Conservation (phyloP, 2,888 invertebrate genomes). For the Seladonia tumulorum region DNA sequence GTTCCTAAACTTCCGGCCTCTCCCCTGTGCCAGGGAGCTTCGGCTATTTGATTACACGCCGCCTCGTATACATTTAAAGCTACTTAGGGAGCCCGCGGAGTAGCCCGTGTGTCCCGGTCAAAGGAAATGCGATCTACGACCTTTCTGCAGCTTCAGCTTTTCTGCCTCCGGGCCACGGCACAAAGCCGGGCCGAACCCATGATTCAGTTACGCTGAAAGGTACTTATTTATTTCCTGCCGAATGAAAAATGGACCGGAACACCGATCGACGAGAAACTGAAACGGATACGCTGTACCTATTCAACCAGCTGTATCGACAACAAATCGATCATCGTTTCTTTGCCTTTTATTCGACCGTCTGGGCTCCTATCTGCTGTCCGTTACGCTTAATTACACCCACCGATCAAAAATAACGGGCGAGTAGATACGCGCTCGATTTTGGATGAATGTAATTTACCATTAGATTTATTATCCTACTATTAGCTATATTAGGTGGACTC, state of each 20-base stretch:
- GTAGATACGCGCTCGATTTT: background rate
- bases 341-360: background rate
- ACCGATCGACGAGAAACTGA: background rate
- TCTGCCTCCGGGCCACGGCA: background rate
- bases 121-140: slow-evolving; percentile 43
- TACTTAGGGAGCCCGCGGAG: slow-evolving; percentile 44
- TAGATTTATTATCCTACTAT: background rate
- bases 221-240: background rate
- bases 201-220: background rate
- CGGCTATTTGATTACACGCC: slow-evolving; percentile 65
- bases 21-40: slow-evolving; percentile 32
- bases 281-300: background rate
- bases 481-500: too few species aligned
- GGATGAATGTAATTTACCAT: background rate
- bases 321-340: background rate
- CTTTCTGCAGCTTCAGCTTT: slow-evolving; percentile 3
- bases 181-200: background rate
- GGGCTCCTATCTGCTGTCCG: background rate
- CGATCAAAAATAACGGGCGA: background rate
- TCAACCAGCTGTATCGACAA: background rate
- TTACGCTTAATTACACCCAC: background rate
- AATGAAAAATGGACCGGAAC: background rate
- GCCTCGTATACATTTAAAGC: slow-evolving; percentile 49
- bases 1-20: slow-evolving; percentile 62
- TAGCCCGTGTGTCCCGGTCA: slow-evolving; percentile 26